Conservation (phyloP, 92 coral and sea anemone species). For the Paramuricea clavata region DNA sequence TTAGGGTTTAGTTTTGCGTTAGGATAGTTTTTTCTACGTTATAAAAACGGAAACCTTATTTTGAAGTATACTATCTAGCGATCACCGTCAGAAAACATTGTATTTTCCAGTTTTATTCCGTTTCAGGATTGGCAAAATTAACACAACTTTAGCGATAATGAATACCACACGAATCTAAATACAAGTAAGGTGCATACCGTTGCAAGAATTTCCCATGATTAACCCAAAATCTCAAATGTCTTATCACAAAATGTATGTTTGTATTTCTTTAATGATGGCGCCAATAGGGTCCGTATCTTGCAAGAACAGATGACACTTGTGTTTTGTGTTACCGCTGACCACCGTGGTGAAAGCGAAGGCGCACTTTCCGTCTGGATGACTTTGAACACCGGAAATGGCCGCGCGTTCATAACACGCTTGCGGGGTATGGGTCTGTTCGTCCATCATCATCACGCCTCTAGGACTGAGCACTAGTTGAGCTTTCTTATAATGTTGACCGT, state of each 20-base stretch:
- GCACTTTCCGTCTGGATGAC: constrained; percentile 87
- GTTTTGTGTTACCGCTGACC: constrained; percentile 97
- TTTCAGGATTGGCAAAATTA: no score
- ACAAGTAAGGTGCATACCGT: not conserved
- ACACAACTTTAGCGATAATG: no score
- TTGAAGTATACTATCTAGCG: no score
- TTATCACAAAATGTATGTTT: constrained; percentile 13
- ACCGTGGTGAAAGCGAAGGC: constrained; percentile 94
- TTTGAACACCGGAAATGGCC: constrained; percentile 72
- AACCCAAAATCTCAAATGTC: not conserved
- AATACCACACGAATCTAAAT: not conserved
- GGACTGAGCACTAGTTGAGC: constrained; percentile 72
- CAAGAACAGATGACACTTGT: constrained; percentile 91
- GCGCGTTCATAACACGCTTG: constrained; percentile 84
- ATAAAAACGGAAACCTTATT: no score
- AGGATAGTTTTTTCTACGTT: no score
- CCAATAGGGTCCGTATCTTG: constrained; percentile 70
- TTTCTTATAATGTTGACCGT: constrained; percentile 68
- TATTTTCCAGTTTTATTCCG: no score
- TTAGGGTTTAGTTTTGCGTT: no score
- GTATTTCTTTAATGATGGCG: constrained; percentile 68
- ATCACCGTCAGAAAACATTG: no score
- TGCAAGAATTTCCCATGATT: not conserved
- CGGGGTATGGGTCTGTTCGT: constrained; percentile 61
- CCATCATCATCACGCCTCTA: constrained; percentile 87